Evolutionary conservation across 2,797 vertebrate species (phyloP).

Genomic region (Poeciliopsis gracilis): DNA sequence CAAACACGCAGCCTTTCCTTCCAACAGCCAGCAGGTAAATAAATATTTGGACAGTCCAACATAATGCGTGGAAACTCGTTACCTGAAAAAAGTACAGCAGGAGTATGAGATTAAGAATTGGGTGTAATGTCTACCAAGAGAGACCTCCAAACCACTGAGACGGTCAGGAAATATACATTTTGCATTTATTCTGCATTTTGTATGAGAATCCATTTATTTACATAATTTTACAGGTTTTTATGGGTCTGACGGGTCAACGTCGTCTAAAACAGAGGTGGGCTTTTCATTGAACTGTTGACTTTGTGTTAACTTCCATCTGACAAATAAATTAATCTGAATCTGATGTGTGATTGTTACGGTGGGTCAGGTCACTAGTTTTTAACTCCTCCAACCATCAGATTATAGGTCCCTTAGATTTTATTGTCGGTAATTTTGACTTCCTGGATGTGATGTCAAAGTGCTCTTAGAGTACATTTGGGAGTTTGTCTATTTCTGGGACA

Average conservation of each 20-base stretch:
- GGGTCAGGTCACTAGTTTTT: not conserved
- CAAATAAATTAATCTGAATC: too few species aligned
- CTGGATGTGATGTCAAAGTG: too few species aligned
- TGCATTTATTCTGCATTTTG: constrained; percentile 23
- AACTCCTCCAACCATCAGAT: not conserved
- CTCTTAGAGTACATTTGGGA: too few species aligned
- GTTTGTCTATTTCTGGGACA: not conserved
- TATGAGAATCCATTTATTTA: constrained; percentile 13
- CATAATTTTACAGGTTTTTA: constrained; percentile 19
- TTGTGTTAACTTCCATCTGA: too few species aligned
- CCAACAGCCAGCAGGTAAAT: constrained; percentile 26
- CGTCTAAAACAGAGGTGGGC: not conserved
- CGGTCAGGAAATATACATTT: constrained; percentile 12
- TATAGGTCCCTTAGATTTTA: not conserved
- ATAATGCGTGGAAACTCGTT: constrained; percentile 26
- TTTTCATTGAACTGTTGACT: not conserved
- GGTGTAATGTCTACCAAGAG: constrained; percentile 26
- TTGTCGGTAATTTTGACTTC: too few species aligned
- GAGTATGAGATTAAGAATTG: constrained; percentile 31
- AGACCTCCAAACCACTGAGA: constrained; percentile 12
- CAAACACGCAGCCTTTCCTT: constrained; percentile 16
- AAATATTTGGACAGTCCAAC: constrained; percentile 30
- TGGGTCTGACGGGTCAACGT: constrained; percentile 52
- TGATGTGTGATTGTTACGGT: not conserved
- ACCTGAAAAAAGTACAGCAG: constrained; percentile 21